Evolutionary conservation across 1,140 invertebrate species (phyloP).

Genomic region (Temnothorax curvispinosus): DNA sequence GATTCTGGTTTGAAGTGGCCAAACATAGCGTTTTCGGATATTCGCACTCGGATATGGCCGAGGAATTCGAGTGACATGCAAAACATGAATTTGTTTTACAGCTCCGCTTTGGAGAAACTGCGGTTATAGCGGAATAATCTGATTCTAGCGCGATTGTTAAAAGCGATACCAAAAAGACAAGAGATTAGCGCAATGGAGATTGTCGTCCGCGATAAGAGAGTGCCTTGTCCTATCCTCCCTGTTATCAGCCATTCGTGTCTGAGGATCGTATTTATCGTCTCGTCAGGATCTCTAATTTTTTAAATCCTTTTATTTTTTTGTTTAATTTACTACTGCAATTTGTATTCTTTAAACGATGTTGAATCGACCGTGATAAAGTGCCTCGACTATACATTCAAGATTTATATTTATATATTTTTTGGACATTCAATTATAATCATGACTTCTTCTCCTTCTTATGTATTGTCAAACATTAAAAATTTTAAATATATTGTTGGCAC

Average conservation of each 20-base stretch:
- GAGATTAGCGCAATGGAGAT: constrained; percentile 60
- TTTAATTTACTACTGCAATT: background rate
- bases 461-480: constrained; percentile 28
- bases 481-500: background rate
- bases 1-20: background rate
- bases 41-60: background rate
- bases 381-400: background rate
- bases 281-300: constrained; percentile 10
- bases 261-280: constrained; percentile 13
- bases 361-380: background rate
- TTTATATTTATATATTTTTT: background rate
- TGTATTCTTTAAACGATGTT: background rate
- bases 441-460: background rate
- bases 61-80: background rate
- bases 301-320: background rate
- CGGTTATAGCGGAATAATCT: background rate
- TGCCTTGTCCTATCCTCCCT: background rate
- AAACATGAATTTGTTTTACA: background rate
- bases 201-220: constrained; percentile 67
- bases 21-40: background rate
- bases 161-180: constrained; percentile 20
- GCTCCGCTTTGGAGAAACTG: background rate
- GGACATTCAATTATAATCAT: background rate
- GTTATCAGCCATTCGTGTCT: background rate
- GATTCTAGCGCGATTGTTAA: background rate